Conservation (phyloP, 2,888 invertebrate species). For the Agrotis puta region DNA sequence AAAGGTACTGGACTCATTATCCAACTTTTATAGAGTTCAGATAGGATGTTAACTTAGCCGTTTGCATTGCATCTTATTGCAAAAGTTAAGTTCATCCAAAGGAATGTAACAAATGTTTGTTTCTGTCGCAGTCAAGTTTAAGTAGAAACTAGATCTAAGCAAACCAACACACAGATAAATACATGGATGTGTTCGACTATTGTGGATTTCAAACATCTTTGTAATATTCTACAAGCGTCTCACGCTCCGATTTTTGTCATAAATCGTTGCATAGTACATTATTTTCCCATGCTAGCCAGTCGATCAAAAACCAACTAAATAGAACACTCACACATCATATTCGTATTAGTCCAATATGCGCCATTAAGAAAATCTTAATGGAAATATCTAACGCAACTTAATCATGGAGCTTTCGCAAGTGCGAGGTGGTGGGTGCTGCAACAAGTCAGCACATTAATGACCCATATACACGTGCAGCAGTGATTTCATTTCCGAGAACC, state of each 20-base stretch:
- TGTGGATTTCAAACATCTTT: constrained; percentile 16
- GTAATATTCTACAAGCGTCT: constrained; percentile 15
- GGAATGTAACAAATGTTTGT: constrained; percentile 45
- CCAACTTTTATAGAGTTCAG: constrained; percentile 56
- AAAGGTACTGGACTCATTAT: constrained; percentile 45
- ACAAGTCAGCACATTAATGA: constrained; percentile 42
- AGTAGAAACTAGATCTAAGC: constrained; percentile 44
- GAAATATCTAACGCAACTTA: constrained; percentile 61
- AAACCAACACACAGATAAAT: constrained; percentile 5
- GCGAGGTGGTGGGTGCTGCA: constrained; percentile 40
- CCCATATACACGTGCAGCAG: constrained; percentile 23
- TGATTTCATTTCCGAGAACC: constrained; percentile 4
- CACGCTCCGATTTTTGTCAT: constrained; percentile 19
- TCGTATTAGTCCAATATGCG: constrained; percentile 31
- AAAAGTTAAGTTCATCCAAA: constrained; percentile 63
- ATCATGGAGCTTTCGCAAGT: constrained; percentile 62
- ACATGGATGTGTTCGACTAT: constrained; percentile 11
- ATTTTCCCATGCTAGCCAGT: constrained; percentile 28
- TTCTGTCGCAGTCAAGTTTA: constrained; percentile 45
- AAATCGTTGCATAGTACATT: constrained; percentile 3
- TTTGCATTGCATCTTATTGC: constrained; percentile 66
- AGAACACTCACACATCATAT: constrained; percentile 47
- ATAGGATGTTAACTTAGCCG: constrained; percentile 47
- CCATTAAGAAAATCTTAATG: constrained; percentile 59
- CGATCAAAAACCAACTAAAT: constrained; percentile 26